Evolutionary conservation across 1,140 invertebrate genomes (phyloP), one percentile per base, ranked within the genome.

Genomic region (Ceratina australensis): DNA sequence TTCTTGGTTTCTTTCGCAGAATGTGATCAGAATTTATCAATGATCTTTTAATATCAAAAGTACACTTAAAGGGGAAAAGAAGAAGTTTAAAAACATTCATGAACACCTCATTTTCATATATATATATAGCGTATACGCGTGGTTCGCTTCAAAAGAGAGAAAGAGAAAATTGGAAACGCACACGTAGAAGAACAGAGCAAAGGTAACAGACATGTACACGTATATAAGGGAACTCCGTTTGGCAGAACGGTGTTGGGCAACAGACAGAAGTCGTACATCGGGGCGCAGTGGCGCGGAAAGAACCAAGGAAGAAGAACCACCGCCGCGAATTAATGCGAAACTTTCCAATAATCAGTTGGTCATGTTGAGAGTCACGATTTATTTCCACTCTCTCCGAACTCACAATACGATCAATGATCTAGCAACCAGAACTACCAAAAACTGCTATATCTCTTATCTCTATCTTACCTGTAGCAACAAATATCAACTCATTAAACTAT

Each of bases 161-260:
- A 18, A 7, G 22, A 50, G 22, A 50, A 47, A 24, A 22, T 3
- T 12, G 8, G 22, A 24, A 28, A 28, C 52, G n/a, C 13, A 54
- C 52, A 15, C 16, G 52, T 54, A 54, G 52, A 5, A 28, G 12
- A 54, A 28, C 5, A 8, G 8, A 50, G 18, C 54, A 63, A 65
- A 59, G 60, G 65, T 65, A 66, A 60, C 75, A 78, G 63, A 75
- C 59, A 60, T 22, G 22, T 8, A 66, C 24, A 15, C n/a, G 49
- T 54, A 74, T 50, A 68, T 28, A 42, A 61, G 71, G 75, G 65
- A 61, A 56, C 64, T 67, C 49, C 50, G 18, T 54, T n/a, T 64
- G 59, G 26, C 61, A 65, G 72, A 72, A 64, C 65, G 60, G 60
- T 54, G 72, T 79, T 79, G 80, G 59, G 77, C 65, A 82, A 82